Base-by-base conservation (phyloP, 2,113 vertebrate species). In the Syngnathus scovelli region DNA sequence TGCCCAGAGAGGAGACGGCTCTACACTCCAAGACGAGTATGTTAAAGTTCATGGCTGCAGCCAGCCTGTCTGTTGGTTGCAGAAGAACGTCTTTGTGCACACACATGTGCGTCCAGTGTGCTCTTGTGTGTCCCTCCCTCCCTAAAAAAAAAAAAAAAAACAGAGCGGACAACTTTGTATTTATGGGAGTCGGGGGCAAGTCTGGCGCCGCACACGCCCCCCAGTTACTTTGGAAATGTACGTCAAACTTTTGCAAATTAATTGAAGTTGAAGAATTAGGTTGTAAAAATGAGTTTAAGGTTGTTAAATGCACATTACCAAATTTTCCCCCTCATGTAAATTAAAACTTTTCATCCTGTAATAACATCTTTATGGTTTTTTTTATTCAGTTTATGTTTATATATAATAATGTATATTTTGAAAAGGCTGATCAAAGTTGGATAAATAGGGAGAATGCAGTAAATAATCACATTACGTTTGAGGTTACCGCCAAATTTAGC, bases 41-140 rank as follows among this genome's bases (percentile, higher is more conserved):
- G 87, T 75, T 80, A 84, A 87, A 88, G 88, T 86, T 89, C 85
- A 89, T 63, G 71, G 75, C 74, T 78, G 63, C 59, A 75, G 71
- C 73, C 70, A 74, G 78, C 49, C 65, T 68, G 72, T 80, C 71
- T 75, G 75, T 46, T 68, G 58, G 54, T 51, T 63, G 74, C 71
- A 71, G 48, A 52, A 61, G 16, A 55, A 66, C 37, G n/a, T 64
- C 61, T 70, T 46, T 69, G 43, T 54, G 60, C 23, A 49, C 12
- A 38, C 43, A 21, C 36, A 51, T 64, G 33, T 46, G 61, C 46
- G 39, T 46, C 21, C 19, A 7, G 41, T 23, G 13, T 12, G 11
- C 21, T 10, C n/a, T 9, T 48, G 43, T 64, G 43, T 27, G 12
- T 64, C 33, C 37, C 37, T 12, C 59, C 38, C 9, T 38, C 18